Base-by-base conservation (phyloP, 1,140 invertebrate genomes). In the Pemphigus obesinymphae region DNA sequence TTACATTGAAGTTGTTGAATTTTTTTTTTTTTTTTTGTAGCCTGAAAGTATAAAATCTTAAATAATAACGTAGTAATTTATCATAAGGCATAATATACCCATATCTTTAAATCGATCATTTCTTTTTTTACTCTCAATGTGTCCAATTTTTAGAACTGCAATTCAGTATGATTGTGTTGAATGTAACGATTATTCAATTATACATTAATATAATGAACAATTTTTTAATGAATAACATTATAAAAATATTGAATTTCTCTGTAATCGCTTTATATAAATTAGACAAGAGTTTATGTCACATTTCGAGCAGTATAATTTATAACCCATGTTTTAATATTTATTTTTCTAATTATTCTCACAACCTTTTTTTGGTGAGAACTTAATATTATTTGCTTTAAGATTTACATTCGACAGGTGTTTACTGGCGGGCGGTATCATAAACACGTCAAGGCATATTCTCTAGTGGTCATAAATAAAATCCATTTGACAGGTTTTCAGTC, bases 361-460 rank as follows among this genome's bases (percentile, higher is more conserved):
- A n/a, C 43, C 23, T 29, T 31, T 26, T 48, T 31, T 13, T 10
- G 26, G 68, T 29, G 68, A 72, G 68, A 72, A 48, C 40, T 72
- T 72, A 29, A 50, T 73, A 50, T n/a, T n/a, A n/a, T 73, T 73
- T 73, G 26, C 45, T 50, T 73, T 20, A 20, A 50, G 70, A 73
- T 73, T 73, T 50, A 73, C 26, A 48, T 72, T 29, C 40, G 68
- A 72, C 68, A 72, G 43, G 68, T 72, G 70, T 48, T 50, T 48
- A 29, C 45, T 29, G 70, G 40, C 43, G 23, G 70, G 70, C 43
- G 70, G 70, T 50, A 50, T 31, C 17, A 17, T 31, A 72, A 72
- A 48, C 68, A 45, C 68, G 45, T 29, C 26, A 23, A 48, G 26
- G 26, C 70, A 29, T 50, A 31, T n/a, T n/a, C n/a, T 73, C 31